A percentile compares a stretch with the other conserved stretches of the same genome.
Evolutionary conservation across 2,797 vertebrate species (phyloP).

Genomic region (Amblyraja radiata): DNA sequence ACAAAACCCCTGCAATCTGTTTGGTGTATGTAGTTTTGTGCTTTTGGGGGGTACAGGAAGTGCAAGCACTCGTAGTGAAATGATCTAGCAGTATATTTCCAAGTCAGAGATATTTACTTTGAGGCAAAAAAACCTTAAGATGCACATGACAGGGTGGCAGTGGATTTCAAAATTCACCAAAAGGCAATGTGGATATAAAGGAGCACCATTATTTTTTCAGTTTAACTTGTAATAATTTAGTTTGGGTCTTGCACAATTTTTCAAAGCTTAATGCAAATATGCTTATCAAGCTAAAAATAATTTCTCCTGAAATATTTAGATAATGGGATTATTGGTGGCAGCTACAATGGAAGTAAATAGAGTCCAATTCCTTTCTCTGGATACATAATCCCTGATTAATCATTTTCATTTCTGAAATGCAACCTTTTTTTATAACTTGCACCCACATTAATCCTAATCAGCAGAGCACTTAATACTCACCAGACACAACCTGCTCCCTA

Average conservation of each 20-base stretch:
- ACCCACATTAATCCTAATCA: conserved; percentile 1
- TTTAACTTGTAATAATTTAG: neutral
- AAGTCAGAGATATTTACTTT: too few species aligned
- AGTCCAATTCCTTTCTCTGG: neutral
- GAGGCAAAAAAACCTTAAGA: neutral
- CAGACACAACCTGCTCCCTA: neutral
- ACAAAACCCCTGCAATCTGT: too few species aligned
- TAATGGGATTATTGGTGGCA: neutral
- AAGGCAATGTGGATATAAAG: neutral
- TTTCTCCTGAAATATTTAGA: neutral
- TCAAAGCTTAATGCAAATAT: neutral
- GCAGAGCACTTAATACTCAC: neutral
- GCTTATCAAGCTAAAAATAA: neutral
- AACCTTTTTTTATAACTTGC: neutral
- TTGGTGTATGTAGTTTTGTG: too few species aligned
- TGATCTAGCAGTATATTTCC: too few species aligned
- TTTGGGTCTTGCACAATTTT: neutral
- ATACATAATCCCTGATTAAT: neutral
- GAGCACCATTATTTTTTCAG: neutral
- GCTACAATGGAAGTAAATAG: neutral
- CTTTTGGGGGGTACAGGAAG: too few species aligned
- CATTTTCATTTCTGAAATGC: conserved; percentile 2
- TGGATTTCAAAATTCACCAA: neutral
- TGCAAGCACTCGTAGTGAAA: too few species aligned
- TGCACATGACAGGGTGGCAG: neutral